phyloP scores from a whole-genome alignment of 2,797 vertebrate genomes.

The Hydrolagus colliei region DNA sequence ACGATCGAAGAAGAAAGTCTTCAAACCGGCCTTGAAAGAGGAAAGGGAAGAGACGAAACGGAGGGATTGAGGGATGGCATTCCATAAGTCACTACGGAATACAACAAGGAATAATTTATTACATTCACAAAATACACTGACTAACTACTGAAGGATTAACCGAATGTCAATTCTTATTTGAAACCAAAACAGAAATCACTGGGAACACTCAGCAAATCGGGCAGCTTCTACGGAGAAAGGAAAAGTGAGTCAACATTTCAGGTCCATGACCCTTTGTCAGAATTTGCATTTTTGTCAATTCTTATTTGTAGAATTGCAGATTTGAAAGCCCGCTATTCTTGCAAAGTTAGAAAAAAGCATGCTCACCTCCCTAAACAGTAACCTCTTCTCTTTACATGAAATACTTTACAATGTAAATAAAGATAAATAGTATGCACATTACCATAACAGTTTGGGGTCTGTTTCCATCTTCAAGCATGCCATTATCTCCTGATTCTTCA shows the following conservation, averaged over 20 bases:
- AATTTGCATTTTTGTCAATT: neutral
- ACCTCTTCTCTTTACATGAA: neutral
- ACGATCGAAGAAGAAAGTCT: too few species aligned
- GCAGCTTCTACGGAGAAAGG: too few species aligned
- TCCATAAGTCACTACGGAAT: too few species aligned
- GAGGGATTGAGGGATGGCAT: too few species aligned
- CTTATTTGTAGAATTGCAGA: neutral
- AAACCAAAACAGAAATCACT: too few species aligned
- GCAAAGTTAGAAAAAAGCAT: neutral
- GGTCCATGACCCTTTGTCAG: too few species aligned
- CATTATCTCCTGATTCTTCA: constrained; percentile 67
- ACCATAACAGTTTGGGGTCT: constrained; percentile 54
- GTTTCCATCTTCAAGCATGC: constrained; percentile 54
- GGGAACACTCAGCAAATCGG: too few species aligned
- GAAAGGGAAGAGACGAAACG: too few species aligned
- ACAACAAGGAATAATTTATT: too few species aligned
- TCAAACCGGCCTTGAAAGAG: too few species aligned
- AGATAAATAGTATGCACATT: constrained; percentile 34
- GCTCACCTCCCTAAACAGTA: constrained; percentile 7
- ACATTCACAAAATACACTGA: neutral
- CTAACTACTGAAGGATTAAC: neutral
- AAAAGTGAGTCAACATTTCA: too few species aligned
- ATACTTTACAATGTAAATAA: constrained; percentile 18
- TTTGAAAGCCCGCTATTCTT: neutral
- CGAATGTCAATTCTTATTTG: neutral